phyloP scores from a whole-genome alignment of 2,888 invertebrate species.

The Nomada lathburiana region DNA sequence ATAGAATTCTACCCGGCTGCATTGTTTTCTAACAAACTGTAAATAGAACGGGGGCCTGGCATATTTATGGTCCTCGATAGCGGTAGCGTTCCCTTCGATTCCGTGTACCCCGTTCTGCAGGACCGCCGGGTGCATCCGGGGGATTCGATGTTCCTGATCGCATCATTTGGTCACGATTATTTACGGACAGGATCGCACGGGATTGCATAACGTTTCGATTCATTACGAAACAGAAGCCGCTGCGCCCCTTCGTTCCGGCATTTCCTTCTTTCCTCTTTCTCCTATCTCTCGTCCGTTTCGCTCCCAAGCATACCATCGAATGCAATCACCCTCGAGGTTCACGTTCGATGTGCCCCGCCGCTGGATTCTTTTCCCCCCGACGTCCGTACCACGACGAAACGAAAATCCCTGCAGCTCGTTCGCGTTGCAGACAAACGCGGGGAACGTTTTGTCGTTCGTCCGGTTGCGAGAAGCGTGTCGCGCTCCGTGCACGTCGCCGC shows the following conservation, averaged over 20 bases:
- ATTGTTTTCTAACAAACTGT: conserved; percentile 63
- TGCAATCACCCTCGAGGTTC: conserved; percentile 42
- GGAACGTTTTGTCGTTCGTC: conserved; percentile 10
- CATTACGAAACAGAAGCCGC: conserved; percentile 26
- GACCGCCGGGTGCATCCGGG: conserved; percentile 14
- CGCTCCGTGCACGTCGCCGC: conserved; percentile 1
- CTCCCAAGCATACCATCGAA: conserved; percentile 17
- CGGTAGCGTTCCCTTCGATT: conserved; percentile 14
- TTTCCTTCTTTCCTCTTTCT: neutral
- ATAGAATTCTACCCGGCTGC: conserved; percentile 50
- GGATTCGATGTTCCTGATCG: conserved; percentile 55
- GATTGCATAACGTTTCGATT: conserved; percentile 52
- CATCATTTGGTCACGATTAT: conserved; percentile 52
- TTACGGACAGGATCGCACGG: conserved; percentile 38
- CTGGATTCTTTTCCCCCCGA: conserved; percentile 45
- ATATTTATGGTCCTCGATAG: conserved; percentile 45
- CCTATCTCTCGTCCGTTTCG: neutral
- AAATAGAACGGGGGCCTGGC: conserved; percentile 43
- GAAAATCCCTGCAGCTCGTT: conserved; percentile 53
- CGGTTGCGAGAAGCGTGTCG: conserved; percentile 27
- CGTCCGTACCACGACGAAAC: conserved; percentile 30
- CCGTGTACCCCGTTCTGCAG: neutral
- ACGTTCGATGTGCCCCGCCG: neutral
- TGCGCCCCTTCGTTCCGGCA: neutral
- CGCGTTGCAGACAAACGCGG: conserved; percentile 51